A percentile compares a stretch with the other conserved stretches of the same genome.
phyloP scores from a whole-genome alignment of 92 coral and sea anemone genomes.

The Epizoanthus scotinus region DNA sequence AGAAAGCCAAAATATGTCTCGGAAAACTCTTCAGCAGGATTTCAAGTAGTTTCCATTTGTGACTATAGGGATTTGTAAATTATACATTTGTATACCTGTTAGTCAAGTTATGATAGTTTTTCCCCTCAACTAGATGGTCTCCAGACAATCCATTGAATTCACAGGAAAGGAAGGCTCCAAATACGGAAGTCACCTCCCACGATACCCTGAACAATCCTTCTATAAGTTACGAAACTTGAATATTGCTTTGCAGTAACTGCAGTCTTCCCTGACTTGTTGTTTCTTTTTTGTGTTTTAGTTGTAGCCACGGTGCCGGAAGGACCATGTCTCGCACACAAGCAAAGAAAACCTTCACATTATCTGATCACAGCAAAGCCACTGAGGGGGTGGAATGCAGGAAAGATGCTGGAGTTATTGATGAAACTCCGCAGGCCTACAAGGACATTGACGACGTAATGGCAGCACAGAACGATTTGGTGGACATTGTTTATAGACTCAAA shows the following conservation, averaged over 20 bases:
- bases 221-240: no score
- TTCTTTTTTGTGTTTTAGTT: constrained; percentile 38
- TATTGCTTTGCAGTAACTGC: neutral
- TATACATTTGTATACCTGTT: no score
- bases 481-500: constrained; percentile 61
- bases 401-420: constrained; percentile 77
- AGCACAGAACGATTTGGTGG: constrained; percentile 80
- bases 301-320: constrained; percentile 88
- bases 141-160: no score
- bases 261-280: neutral
- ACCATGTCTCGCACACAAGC: constrained; percentile 78
- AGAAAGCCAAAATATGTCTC: no score
- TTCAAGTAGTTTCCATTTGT: no score
- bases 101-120: no score
- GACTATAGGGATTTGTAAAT: no score
- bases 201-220: no score
- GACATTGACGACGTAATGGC: constrained; percentile 87
- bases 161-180: no score
- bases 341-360: constrained; percentile 62
- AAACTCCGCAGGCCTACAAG: constrained; percentile 89
- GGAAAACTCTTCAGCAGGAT: no score
- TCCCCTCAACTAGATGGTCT: no score
- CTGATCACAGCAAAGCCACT: constrained; percentile 69
- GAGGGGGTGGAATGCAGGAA: constrained; percentile 86
- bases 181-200: no score